phyloP scores from a whole-genome alignment of 1,140 invertebrate species.

The Augochlora pura region DNA sequence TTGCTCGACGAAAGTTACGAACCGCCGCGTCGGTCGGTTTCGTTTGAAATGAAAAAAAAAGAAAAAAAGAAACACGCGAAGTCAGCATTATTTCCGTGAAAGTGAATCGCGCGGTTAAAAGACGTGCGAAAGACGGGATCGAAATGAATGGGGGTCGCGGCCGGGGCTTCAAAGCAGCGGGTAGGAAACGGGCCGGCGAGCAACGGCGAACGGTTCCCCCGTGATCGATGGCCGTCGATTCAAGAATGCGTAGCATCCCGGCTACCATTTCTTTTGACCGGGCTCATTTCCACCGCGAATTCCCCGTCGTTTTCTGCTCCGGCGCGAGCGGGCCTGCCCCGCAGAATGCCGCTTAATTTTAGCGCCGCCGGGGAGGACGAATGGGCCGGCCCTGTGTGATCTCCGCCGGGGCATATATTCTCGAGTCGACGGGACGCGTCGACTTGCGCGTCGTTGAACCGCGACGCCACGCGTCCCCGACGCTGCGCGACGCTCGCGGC shows the following conservation, averaged over 20 bases:
- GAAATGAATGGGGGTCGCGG: not conserved
- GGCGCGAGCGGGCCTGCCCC: constrained; percentile 22
- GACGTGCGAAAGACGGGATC: not conserved
- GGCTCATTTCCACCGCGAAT: constrained; percentile 43
- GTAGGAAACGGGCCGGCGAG: not conserved
- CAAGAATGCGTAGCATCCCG: constrained; percentile 42
- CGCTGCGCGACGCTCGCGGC: constrained; percentile 15
- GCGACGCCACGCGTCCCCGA: constrained; percentile 56
- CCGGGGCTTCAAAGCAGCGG: not conserved
- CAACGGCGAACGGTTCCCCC: not conserved
- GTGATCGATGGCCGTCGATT: constrained; percentile 47
- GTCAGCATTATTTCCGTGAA: too few species aligned
- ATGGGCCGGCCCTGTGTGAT: constrained; percentile 67
- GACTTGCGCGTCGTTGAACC: constrained; percentile 59
- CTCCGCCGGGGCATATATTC: constrained; percentile 65
- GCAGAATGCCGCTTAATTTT: constrained; percentile 64
- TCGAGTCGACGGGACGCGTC: constrained; percentile 61
- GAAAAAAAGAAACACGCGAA: too few species aligned
- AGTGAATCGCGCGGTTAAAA: too few species aligned
- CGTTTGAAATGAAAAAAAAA: too few species aligned
- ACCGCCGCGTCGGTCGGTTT: too few species aligned
- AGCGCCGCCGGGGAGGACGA: constrained; percentile 60
- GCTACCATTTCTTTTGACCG: constrained; percentile 28
- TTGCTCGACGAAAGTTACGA: too few species aligned
- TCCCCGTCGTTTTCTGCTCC: constrained; percentile 35